phyloP scores from a whole-genome alignment of 2,113 vertebrate genomes.

The Stercorarius parasiticus region DNA sequence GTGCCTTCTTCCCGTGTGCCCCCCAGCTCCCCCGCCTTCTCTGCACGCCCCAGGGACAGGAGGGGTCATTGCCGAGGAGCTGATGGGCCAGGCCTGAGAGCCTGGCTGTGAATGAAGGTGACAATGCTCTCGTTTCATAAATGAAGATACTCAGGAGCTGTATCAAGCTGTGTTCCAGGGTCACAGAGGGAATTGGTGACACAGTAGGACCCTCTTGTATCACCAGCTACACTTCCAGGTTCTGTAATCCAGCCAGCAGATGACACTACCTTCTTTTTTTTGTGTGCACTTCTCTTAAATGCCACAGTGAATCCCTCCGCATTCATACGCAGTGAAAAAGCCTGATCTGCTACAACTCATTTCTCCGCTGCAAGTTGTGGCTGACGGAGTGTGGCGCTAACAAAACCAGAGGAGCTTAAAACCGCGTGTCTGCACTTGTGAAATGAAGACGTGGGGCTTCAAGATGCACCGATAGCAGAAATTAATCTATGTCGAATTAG shows the following conservation, averaged over 20 bases:
- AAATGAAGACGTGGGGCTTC: neutral
- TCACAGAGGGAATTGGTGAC: neutral
- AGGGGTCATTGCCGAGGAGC: neutral
- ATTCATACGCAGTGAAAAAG: neutral
- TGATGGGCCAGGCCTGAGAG: neutral
- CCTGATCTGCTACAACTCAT: neutral
- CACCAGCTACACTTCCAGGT: neutral
- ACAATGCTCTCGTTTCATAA: neutral
- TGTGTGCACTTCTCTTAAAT: neutral
- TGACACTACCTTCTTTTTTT: neutral
- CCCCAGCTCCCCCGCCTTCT: neutral
- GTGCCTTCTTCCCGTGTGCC: accelerated
- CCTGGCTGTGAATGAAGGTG: neutral
- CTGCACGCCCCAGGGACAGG: too few relatives aligned
- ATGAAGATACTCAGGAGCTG: neutral
- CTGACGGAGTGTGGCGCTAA: neutral
- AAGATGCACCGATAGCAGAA: neutral
- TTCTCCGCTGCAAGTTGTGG: neutral
- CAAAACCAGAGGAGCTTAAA: neutral
- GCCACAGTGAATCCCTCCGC: neutral
- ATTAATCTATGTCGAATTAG: neutral
- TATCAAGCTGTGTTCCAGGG: neutral
- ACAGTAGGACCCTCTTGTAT: neutral
- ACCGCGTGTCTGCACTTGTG: neutral
- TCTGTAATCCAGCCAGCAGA: neutral